A percentile compares a stretch with the other conserved stretches of the same genome.
Conservation (phyloP, 2,888 invertebrate genomes). For the Polietes domitor region DNA sequence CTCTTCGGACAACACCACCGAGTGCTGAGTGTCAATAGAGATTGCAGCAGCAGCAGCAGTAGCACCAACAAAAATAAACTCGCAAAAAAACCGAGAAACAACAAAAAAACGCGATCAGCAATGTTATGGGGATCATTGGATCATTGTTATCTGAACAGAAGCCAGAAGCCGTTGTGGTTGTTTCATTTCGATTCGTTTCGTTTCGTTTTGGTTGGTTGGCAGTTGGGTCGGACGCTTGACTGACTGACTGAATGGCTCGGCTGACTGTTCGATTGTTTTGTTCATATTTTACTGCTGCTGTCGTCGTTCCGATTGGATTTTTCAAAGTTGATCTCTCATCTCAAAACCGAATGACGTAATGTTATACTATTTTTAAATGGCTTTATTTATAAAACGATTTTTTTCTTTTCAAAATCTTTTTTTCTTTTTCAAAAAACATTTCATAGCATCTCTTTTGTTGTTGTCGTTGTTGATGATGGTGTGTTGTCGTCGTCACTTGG, state of each 20-base stretch:
- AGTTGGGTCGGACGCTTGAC: slow-evolving; percentile 8
- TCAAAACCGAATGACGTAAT: slow-evolving; percentile 52
- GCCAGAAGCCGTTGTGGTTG: slow-evolving; percentile 11
- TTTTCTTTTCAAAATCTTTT: not conserved
- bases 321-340: slow-evolving; percentile 36
- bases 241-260: not conserved
- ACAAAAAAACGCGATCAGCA: not conserved
- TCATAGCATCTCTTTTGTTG: not conserved
- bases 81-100: not conserved
- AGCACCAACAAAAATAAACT: not conserved
- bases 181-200: not conserved
- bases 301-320: not conserved
- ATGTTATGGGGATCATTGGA: slow-evolving; percentile 7
- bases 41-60: not conserved
- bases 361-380: slow-evolving; percentile 29
- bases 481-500: not conserved
- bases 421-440: not conserved
- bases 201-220: slow-evolving; percentile 15
- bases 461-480: not conserved
- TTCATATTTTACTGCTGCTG: not conserved
- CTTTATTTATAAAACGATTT: slow-evolving; percentile 21
- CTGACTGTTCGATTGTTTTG: not conserved
- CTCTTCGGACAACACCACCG: not conserved
- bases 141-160: slow-evolving; percentile 29
- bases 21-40: not conserved